These are phyloP conservation scores for Drosophila rellima DNA, from an alignment of 2,888 invertebrate species.

Conservation along the genomic window DNA sequence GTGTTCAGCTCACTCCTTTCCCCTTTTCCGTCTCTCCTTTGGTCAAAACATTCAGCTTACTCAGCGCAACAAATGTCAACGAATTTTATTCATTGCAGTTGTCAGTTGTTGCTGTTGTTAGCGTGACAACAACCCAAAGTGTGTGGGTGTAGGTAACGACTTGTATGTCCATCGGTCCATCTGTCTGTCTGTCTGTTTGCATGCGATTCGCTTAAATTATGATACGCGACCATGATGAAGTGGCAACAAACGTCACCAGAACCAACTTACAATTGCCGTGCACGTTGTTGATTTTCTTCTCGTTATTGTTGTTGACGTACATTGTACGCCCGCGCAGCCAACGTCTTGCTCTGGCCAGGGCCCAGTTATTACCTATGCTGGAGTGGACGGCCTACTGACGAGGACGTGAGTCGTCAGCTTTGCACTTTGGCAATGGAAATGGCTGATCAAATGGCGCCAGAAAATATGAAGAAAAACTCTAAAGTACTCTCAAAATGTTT, in stretches of 20 bases:
- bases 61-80: constrained; percentile 75
- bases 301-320: constrained; percentile 30
- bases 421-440: neutral
- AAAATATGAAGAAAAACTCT: neutral
- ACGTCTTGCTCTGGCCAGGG: constrained; percentile 30
- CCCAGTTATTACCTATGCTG: constrained; percentile 13
- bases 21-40: neutral
- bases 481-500: neutral
- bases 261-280: constrained; percentile 50
- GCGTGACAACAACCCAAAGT: constrained; percentile 42
- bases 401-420: constrained; percentile 25
- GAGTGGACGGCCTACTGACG: constrained; percentile 8
- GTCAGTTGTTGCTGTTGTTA: constrained; percentile 37
- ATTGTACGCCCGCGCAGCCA: constrained; percentile 53
- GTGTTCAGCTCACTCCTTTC: neutral
- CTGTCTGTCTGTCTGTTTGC: constrained; percentile 22
- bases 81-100: constrained; percentile 71
- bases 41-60: constrained; percentile 52
- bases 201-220: constrained; percentile 76
- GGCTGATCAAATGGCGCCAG: constrained; percentile 3
- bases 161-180: constrained; percentile 34
- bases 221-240: constrained; percentile 77
- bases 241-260: constrained; percentile 74
- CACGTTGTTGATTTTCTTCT: constrained; percentile 27
- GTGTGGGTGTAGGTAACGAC: constrained; percentile 66